Evolutionary conservation across 2,113 vertebrate species (phyloP).

Genomic region (Melanocharis versteri): DNA sequence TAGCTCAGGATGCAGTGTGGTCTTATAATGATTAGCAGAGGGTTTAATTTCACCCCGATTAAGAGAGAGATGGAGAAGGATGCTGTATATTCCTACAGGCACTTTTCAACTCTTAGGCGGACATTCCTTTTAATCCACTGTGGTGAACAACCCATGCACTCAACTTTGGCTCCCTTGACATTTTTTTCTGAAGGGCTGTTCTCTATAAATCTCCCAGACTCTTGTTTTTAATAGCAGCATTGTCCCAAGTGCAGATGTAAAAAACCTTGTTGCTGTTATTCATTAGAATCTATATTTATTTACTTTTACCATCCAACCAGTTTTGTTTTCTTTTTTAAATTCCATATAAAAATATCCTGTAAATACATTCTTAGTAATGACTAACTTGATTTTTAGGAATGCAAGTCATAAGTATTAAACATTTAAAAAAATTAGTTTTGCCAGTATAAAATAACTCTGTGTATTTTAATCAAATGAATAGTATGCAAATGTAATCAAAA

Average conservation of each 20-base stretch:
- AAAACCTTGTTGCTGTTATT: not conserved
- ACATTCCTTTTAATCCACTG: not conserved
- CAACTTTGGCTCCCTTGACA: not conserved
- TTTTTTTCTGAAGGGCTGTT: not conserved
- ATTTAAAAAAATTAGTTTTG: not conserved
- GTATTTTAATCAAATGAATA: not conserved
- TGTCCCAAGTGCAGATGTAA: not conserved
- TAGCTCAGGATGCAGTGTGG: not conserved
- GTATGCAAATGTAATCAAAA: not conserved
- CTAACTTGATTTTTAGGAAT: not conserved
- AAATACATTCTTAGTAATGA: not conserved
- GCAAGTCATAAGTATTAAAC: not conserved
- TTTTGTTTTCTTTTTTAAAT: not conserved
- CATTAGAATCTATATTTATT: not conserved
- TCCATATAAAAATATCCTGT: not conserved
- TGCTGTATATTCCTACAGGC: not conserved
- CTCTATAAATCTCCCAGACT: not conserved
- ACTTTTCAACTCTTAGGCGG: not conserved
- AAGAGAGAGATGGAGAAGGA: not conserved
- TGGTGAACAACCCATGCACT: not conserved
- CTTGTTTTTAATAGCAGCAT: not conserved
- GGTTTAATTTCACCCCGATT: not conserved
- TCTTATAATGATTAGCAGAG: not conserved
- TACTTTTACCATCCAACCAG: not conserved
- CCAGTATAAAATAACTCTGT: not conserved